phyloP scores from a whole-genome alignment of 2,797 vertebrate genomes.

The Hyperoplus immaculatus region DNA sequence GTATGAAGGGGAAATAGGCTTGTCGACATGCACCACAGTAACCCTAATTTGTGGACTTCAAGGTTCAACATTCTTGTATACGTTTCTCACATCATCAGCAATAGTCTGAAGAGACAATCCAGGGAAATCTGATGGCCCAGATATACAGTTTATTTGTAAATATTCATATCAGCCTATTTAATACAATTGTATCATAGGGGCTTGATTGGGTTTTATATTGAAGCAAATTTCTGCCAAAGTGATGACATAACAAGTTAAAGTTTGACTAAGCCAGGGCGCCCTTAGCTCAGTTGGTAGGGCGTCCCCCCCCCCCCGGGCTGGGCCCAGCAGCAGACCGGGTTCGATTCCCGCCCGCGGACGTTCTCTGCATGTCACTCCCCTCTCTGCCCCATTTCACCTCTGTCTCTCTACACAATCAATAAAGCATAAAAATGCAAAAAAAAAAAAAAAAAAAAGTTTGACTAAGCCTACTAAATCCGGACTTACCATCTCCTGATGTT shows the following conservation, averaged over 20 bases:
- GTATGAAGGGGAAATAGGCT: background rate
- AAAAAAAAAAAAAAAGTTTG: too few species aligned
- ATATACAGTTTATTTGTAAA: background rate
- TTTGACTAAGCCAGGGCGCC: background rate
- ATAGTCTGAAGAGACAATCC: background rate
- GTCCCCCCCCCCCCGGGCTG: too few species aligned
- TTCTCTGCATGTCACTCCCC: too few species aligned
- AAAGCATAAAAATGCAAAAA: too few species aligned
- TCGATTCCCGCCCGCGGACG: too few species aligned
- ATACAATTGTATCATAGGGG: background rate
- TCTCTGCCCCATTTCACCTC: too few species aligned
- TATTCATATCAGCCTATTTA: background rate
- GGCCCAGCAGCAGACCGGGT: too few species aligned
- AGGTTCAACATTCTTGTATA: background rate
- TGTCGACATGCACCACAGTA: background rate
- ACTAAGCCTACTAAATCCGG: too few species aligned
- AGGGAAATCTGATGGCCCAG: background rate
- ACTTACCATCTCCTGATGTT: background rate
- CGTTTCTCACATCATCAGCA: background rate
- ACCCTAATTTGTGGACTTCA: background rate
- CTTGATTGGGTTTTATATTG: background rate
- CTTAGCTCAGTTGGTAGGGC: too few species aligned
- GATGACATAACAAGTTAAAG: background rate
- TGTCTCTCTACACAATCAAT: too few species aligned
- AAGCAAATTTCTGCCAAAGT: background rate